These are phyloP conservation scores for Hyles euphorbiae DNA, from an alignment of 1,140 invertebrate genomes.

Conservation along the genomic window DNA sequence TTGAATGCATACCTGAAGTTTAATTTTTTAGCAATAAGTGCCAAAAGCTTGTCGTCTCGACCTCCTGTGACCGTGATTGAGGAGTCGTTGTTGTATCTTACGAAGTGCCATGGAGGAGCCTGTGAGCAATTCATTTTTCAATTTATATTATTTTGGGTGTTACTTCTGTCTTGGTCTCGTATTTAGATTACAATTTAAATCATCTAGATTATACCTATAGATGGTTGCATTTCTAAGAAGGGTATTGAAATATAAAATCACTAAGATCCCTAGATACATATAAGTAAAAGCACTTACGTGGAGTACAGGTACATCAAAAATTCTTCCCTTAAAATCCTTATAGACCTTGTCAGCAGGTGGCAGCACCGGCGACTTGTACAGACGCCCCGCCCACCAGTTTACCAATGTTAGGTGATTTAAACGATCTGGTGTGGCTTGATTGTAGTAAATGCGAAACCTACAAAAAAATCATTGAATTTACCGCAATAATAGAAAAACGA, in stretches of 20 bases:
- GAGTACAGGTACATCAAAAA: constrained; percentile 80
- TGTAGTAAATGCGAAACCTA: constrained; percentile 80
- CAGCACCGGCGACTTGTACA: constrained; percentile 79
- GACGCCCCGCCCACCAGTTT: constrained; percentile 81
- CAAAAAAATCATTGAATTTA: constrained; percentile 12
- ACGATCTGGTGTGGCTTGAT: constrained; percentile 77
- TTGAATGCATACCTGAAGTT: constrained; percentile 76
- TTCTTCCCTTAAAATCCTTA: constrained; percentile 77
- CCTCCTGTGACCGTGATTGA: constrained; percentile 80
- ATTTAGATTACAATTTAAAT: too few relatives aligned
- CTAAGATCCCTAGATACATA: too few relatives aligned
- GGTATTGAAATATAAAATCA: too few relatives aligned
- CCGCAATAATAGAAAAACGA: not conserved
- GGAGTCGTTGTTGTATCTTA: constrained; percentile 77
- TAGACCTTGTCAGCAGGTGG: constrained; percentile 77
- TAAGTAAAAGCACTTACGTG: constrained; percentile 71
- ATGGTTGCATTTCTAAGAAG: too few relatives aligned
- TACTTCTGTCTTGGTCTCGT: too few relatives aligned
- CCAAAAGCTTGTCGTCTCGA: constrained; percentile 80
- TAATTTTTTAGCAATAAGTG: constrained; percentile 78
- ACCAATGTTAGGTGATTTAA: constrained; percentile 75
- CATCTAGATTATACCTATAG: too few relatives aligned
- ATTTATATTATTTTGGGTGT: too few relatives aligned
- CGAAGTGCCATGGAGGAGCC: constrained; percentile 85
- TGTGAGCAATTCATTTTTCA: constrained; percentile 39